phyloP scores from a whole-genome alignment of 1,140 invertebrate genomes.

The Halyomorpha halys region DNA sequence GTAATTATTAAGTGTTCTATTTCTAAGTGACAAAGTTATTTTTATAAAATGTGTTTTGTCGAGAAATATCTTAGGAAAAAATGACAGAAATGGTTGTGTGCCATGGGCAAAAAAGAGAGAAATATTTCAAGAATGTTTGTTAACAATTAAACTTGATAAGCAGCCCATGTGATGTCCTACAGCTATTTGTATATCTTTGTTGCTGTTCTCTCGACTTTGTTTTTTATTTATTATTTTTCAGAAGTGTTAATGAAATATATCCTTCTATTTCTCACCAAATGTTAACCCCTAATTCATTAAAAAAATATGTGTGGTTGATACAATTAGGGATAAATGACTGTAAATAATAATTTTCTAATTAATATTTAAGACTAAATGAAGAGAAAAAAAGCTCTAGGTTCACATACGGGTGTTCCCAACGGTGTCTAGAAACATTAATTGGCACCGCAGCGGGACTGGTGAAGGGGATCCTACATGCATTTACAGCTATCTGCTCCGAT shows the following conservation, averaged over 20 bases:
- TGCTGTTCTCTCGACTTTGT: too few species aligned
- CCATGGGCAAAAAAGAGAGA: background rate
- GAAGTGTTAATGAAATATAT: too few species aligned
- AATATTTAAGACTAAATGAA: too few species aligned
- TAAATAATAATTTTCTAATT: too few species aligned
- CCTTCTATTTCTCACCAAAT: too few species aligned
- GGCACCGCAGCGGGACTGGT: background rate
- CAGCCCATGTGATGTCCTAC: too few species aligned
- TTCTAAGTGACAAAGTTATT: conserved; percentile 9
- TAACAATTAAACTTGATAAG: too few species aligned
- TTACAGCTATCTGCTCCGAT: background rate
- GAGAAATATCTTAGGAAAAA: conserved; percentile 9
- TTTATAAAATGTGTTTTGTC: conserved; percentile 14
- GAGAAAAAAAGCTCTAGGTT: conserved; percentile 7
- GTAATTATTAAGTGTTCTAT: background rate
- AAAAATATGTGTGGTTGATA: too few species aligned
- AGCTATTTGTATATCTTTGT: too few species aligned
- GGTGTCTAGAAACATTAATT: background rate
- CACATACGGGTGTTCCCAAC: conserved; percentile 12
- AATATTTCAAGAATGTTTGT: background rate
- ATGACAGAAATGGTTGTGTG: background rate
- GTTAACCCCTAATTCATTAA: too few species aligned
- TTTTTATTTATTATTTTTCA: too few species aligned
- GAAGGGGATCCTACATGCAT: conserved; percentile 11
- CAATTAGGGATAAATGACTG: too few species aligned